Evolutionary conservation across 2,888 invertebrate genomes (phyloP).

Genomic region (Labia minor): DNA sequence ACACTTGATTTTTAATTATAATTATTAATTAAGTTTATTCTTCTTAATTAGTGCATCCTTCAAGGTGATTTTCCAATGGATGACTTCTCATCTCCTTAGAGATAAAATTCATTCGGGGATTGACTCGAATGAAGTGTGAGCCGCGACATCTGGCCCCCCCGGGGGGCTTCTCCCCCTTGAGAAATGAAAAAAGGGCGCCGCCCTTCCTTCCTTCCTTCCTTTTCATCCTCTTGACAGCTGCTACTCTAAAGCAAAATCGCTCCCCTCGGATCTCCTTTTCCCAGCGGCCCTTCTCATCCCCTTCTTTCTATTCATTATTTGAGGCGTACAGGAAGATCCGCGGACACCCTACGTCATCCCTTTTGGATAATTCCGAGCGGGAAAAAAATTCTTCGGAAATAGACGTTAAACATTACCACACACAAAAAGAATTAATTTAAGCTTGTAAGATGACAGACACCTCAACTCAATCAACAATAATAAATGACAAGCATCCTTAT

Average conservation of each 20-base stretch:
- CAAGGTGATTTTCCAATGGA: too few species aligned
- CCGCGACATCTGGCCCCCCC: slow-evolving; percentile 22
- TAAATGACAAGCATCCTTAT: too few species aligned
- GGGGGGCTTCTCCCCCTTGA: slow-evolving; percentile 21
- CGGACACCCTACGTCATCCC: neutral
- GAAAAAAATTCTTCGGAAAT: neutral
- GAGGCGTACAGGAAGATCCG: neutral
- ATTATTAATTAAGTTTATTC: too few species aligned
- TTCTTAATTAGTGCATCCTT: too few species aligned
- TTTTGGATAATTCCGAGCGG: neutral
- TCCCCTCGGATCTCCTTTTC: slow-evolving; percentile 19
- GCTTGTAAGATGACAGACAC: too few species aligned
- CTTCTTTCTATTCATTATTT: slow-evolving; percentile 19
- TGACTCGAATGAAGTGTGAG: neutral
- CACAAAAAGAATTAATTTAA: too few species aligned
- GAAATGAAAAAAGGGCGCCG: slow-evolving; percentile 23
- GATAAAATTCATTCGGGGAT: too few species aligned
- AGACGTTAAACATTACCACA: too few species aligned
- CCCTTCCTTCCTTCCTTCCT: slow-evolving; percentile 21
- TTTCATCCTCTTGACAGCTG: slow-evolving; percentile 16
- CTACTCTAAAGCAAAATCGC: slow-evolving; percentile 2
- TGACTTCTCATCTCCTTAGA: too few species aligned
- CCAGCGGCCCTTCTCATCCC: slow-evolving; percentile 25
- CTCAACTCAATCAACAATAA: too few species aligned
- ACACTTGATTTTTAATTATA: too few species aligned